Percentiles rank a stretch among this genome's conserved stretches.
Evolutionary conservation across 2,888 invertebrate genomes (phyloP).

Genomic region (Platypus cylindrus): DNA sequence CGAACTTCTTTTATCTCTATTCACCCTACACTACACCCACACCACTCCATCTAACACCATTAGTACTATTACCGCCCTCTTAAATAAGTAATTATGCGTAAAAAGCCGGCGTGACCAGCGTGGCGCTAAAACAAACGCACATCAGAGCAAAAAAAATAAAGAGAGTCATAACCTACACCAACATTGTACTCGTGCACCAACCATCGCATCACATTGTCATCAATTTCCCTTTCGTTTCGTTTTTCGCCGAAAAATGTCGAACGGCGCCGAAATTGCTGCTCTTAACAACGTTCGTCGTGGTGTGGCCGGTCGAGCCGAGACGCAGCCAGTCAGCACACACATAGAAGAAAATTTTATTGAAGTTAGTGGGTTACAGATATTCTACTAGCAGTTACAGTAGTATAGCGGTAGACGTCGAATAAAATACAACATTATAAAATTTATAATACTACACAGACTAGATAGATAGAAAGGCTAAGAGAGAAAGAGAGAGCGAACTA

Average conservation of each 20-base stretch:
- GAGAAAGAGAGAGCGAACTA: too few relatives aligned
- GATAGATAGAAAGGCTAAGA: too few relatives aligned
- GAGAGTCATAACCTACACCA: slow-evolving; percentile 16
- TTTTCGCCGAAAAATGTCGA: slow-evolving; percentile 9
- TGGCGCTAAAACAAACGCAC: background rate
- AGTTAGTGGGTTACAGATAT: slow-evolving; percentile 17
- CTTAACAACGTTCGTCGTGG: slow-evolving; percentile 10
- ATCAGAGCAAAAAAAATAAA: slow-evolving; percentile 6
- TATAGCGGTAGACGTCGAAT: slow-evolving; percentile 15
- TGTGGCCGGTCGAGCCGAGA: slow-evolving; percentile 14
- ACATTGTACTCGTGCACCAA: slow-evolving; percentile 14
- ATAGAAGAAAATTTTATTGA: too few relatives aligned
- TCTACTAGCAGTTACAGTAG: slow-evolving; percentile 9
- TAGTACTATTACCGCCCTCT: too few relatives aligned
- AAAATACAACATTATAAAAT: too few relatives aligned
- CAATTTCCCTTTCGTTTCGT: slow-evolving; percentile 15
- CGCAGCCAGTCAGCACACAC: too few relatives aligned
- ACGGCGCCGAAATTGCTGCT: slow-evolving; percentile 7
- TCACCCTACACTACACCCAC: too few relatives aligned
- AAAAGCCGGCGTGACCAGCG: too few relatives aligned
- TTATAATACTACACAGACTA: too few relatives aligned
- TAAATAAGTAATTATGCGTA: too few relatives aligned
- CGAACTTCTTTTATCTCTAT: too few relatives aligned
- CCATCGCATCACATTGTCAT: background rate
- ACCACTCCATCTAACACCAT: too few relatives aligned